These are phyloP conservation scores for Iselma pallidipennis DNA, from an alignment of 2,888 invertebrate genomes.

Conservation along the genomic window DNA sequence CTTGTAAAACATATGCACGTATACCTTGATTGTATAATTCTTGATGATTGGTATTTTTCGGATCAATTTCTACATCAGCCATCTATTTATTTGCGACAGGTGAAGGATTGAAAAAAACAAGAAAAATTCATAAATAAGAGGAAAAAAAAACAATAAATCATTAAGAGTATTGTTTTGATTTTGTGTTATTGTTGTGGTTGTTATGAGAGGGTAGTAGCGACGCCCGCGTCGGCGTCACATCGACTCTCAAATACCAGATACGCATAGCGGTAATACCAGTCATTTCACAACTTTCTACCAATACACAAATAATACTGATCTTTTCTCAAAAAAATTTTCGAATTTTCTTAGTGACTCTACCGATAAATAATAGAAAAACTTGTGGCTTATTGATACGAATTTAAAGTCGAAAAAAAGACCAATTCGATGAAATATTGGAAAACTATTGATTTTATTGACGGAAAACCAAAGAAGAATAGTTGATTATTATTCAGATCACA, in stretches of 20 bases:
- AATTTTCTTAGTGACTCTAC: no score
- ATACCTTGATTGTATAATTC: slow-evolving; percentile 75
- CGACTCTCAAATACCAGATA: slow-evolving; percentile 10
- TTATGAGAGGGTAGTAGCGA: slow-evolving; percentile 31
- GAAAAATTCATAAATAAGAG: no score
- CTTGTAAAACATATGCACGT: slow-evolving; percentile 76
- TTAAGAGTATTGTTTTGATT: background rate
- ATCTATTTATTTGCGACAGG: no score
- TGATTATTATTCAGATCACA: background rate
- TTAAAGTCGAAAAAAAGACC: no score
- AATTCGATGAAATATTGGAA: no score
- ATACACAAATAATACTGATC: background rate
- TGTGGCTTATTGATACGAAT: no score
- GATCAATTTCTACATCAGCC: slow-evolving; percentile 57
- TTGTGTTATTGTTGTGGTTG: background rate
- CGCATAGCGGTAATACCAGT: slow-evolving; percentile 10
- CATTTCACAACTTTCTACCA: background rate
- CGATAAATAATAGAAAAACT: no score
- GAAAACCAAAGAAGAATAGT: no score
- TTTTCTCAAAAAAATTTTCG: background rate
- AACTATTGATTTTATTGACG: no score
- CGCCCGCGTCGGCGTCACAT: slow-evolving; percentile 9
- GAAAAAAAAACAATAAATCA: slow-evolving; percentile 2
- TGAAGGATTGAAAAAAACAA: slow-evolving; percentile 25
- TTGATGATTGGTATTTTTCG: slow-evolving; percentile 56